phyloP scores from a whole-genome alignment of 2,113 vertebrate genomes.

The Hydropotes inermis region DNA sequence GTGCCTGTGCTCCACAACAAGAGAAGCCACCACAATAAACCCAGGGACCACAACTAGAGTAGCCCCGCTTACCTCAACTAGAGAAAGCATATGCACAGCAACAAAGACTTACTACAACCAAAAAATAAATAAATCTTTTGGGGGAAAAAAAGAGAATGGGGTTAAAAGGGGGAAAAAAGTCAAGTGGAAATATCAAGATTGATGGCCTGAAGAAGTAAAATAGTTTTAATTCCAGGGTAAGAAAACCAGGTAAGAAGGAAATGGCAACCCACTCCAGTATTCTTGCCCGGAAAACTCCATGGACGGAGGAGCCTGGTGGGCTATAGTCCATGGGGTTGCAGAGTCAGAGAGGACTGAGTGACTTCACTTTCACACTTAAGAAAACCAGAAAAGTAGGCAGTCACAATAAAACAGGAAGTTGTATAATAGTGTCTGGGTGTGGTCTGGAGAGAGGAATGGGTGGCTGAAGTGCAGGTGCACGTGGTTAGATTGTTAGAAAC shows the following conservation, averaged over 20 bases:
- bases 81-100: not conserved
- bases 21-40: not conserved
- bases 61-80: not conserved
- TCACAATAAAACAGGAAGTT: not conserved
- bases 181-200: not conserved
- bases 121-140: not conserved
- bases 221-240: not conserved
- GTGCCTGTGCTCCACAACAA: not conserved
- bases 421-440: not conserved
- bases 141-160: not conserved
- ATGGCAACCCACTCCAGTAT: not conserved
- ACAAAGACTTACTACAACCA: not conserved
- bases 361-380: not conserved
- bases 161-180: not conserved
- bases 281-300: not conserved
- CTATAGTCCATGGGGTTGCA: not conserved
- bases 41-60: not conserved
- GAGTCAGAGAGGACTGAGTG: not conserved
- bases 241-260: not conserved
- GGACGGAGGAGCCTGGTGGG: not conserved
- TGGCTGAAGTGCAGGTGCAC: not conserved
- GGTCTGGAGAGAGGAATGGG: not conserved
- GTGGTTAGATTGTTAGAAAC: not conserved
- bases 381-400: not conserved
- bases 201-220: not conserved